Percentiles rank a stretch among this genome's conserved stretches.
These are phyloP conservation scores for Uria aalge DNA, from an alignment of 2,113 vertebrate genomes.

Conservation along the genomic window DNA sequence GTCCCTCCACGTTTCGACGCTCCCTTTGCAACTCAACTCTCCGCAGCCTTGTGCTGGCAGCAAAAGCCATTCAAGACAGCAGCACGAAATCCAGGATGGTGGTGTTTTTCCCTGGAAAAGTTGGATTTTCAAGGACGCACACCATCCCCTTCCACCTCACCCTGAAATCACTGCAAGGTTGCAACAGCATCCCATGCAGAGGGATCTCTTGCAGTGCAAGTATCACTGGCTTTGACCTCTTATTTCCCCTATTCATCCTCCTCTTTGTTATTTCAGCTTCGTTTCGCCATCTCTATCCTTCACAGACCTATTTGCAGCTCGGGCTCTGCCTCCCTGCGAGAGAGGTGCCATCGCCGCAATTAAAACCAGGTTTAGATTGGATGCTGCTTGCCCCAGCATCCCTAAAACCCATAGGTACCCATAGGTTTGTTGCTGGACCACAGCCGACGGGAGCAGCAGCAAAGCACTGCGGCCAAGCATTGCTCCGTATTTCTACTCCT, in stretches of 20 bases:
- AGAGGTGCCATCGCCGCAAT: rapidly evolving
- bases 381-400: neutral
- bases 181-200: neutral
- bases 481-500: rapidly evolving
- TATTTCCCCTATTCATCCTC: neutral
- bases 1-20: rapidly evolving
- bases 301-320: neutral
- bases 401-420: rapidly evolving
- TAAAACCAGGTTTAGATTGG: neutral
- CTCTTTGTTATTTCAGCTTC: neutral
- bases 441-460: rapidly evolving
- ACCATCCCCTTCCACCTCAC: no score
- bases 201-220: rapidly evolving
- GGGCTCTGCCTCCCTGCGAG: neutral
- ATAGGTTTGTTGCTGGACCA: no score
- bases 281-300: rapidly evolving
- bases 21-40: neutral
- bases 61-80: rapidly evolving
- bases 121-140: neutral
- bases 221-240: rapidly evolving
- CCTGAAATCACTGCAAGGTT: neutral
- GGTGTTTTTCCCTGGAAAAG: neutral
- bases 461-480: rapidly evolving
- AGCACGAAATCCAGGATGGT: rapidly evolving
- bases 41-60: rapidly evolving